phyloP scores from a whole-genome alignment of 1,140 invertebrate genomes.

The Microplitis demolitor region DNA sequence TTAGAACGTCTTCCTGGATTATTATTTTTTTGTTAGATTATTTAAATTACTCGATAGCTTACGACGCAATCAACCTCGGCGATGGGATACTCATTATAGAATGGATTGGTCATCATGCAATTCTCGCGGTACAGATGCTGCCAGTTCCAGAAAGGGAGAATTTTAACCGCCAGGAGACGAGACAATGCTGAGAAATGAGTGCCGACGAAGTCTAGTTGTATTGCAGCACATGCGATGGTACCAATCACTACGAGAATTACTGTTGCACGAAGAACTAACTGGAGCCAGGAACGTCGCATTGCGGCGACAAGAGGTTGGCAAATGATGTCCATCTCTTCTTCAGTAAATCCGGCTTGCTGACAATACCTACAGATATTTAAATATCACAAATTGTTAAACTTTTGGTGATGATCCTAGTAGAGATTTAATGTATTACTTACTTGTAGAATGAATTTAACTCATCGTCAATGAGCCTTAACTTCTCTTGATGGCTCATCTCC shows the following conservation, averaged over 20 bases:
- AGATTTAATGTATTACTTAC: constrained; percentile 40
- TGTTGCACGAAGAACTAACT: constrained; percentile 61
- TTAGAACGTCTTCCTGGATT: background rate
- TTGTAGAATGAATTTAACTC: constrained; percentile 63
- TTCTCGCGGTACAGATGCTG: constrained; percentile 74
- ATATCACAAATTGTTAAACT: background rate
- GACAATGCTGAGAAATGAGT: constrained; percentile 66
- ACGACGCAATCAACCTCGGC: constrained; percentile 67
- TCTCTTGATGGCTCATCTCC: constrained; percentile 58
- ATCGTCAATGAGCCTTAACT: constrained; percentile 60
- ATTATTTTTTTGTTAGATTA: background rate
- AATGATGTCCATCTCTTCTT: constrained; percentile 71
- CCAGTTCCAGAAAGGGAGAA: constrained; percentile 81
- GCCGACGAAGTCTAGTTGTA: constrained; percentile 62
- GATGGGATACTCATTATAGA: constrained; percentile 62
- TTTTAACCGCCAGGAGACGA: constrained; percentile 69
- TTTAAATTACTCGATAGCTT: constrained; percentile 31
- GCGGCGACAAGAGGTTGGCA: constrained; percentile 68
- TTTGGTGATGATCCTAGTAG: background rate
- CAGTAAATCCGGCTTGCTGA: constrained; percentile 69
- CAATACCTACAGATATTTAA: constrained; percentile 62
- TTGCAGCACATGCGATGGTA: constrained; percentile 55
- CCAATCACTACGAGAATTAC: constrained; percentile 57
- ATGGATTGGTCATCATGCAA: constrained; percentile 74
- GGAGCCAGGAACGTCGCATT: constrained; percentile 66